These are phyloP conservation scores for Phoenicopterus ruber DNA, from an alignment of 2,113 vertebrate species.

Conservation along the genomic window DNA sequence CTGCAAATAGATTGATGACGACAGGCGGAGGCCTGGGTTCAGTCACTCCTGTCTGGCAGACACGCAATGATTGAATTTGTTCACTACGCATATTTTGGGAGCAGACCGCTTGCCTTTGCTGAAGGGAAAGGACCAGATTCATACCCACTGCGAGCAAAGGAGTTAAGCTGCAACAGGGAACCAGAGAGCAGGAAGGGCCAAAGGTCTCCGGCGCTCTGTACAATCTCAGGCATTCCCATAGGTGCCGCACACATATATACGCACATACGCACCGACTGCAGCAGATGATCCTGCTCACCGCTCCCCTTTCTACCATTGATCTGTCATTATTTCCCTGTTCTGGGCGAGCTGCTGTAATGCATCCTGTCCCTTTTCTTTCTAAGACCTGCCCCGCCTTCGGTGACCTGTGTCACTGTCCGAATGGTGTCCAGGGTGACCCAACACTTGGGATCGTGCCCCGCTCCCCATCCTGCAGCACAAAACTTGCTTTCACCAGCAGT, in stretches of 20 bases:
- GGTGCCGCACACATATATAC: neutral
- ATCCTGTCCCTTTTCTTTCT: neutral
- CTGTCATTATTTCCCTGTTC: neutral
- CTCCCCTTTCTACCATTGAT: neutral
- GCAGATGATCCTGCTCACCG: neutral
- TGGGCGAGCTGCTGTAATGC: neutral
- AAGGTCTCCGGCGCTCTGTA: neutral
- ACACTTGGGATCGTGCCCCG: neutral
- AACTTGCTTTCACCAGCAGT: neutral
- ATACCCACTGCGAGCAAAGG: neutral
- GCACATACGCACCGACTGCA: neutral
- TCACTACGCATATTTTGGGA: neutral
- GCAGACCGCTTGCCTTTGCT: neutral
- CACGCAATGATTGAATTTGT: neutral
- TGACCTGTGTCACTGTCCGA: neutral
- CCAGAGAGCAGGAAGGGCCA: slow-evolving; percentile 1
- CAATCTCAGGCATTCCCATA: neutral
- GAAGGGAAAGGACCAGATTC: neutral
- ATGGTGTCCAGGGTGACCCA: neutral
- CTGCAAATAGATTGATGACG: slow-evolving; percentile 19
- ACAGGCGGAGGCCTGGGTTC: slow-evolving; percentile 27
- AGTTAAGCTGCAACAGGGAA: neutral
- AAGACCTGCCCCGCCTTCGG: neutral
- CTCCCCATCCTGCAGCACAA: neutral
- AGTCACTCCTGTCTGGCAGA: slow-evolving; percentile 9